Evolutionary conservation across 30 jellyfish, hydroid and myxozoan species (phyloP).

Genomic region (Catostylus mosaicus): DNA sequence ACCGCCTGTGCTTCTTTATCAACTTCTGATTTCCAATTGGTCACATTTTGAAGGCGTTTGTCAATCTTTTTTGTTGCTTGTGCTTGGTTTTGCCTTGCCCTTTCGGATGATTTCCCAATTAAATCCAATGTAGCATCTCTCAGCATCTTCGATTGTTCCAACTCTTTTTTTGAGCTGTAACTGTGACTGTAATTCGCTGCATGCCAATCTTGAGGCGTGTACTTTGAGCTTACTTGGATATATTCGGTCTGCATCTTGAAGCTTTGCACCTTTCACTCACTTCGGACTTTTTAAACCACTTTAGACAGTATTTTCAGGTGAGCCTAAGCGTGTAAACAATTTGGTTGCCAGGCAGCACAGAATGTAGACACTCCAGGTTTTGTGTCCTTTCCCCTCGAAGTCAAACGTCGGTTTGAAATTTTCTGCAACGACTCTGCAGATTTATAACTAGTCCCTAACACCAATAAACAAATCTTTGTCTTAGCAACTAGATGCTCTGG

Average conservation of each 20-base stretch:
- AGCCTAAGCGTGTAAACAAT: conserved; percentile 27
- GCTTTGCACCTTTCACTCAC: background rate
- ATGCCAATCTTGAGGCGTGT: conserved; percentile 73
- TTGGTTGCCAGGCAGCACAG: conserved; percentile 27
- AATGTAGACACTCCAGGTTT: background rate
- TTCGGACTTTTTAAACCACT: background rate
- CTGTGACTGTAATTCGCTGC: conserved; percentile 64
- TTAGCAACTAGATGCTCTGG: conserved; percentile 47
- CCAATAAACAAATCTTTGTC: conserved; percentile 63
- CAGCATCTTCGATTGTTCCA: conserved; percentile 59
- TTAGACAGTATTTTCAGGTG: background rate
- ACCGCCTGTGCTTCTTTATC: conserved; percentile 68
- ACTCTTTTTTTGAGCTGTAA: conserved; percentile 67
- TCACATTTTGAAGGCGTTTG: conserved; percentile 61
- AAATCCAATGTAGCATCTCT: conserved; percentile 59
- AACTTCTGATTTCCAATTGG: conserved; percentile 68
- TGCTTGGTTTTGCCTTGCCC: conserved; percentile 60
- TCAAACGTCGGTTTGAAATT: background rate
- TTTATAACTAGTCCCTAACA: conserved; percentile 7
- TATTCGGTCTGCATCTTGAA: conserved; percentile 66
- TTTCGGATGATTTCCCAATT: conserved; percentile 47
- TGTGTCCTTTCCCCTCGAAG: background rate
- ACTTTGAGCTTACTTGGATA: conserved; percentile 58
- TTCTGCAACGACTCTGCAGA: background rate
- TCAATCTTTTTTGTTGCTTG: conserved; percentile 54